Conservation (phyloP, 1,140 invertebrate genomes). For the Nasonia longicornis region DNA sequence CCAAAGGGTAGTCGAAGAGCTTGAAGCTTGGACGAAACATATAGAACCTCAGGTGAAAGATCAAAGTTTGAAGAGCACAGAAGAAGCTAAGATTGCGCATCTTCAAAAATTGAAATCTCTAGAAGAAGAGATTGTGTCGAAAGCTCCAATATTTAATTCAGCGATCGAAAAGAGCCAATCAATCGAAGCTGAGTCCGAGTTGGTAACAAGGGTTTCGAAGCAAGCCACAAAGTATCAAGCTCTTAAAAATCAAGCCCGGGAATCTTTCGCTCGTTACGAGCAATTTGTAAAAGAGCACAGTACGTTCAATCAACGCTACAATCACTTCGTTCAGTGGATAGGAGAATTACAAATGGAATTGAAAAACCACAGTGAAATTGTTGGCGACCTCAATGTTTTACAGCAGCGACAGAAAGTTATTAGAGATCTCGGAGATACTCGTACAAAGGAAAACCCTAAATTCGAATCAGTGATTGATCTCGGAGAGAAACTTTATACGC, state of each 20-base stretch:
- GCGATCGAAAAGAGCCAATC: slow-evolving; percentile 78
- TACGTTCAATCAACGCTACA: slow-evolving; percentile 83
- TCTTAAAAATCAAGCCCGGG: slow-evolving; percentile 85
- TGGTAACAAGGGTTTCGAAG: slow-evolving; percentile 82
- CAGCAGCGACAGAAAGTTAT: slow-evolving; percentile 89
- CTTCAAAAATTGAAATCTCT: slow-evolving; percentile 82
- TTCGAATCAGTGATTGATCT: slow-evolving; percentile 89
- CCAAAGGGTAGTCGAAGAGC: slow-evolving; percentile 79
- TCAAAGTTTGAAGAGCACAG: slow-evolving; percentile 87
- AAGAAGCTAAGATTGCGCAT: slow-evolving; percentile 85
- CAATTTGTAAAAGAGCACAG: slow-evolving; percentile 88
- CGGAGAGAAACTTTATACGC: slow-evolving; percentile 92
- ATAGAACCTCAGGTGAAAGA: slow-evolving; percentile 89
- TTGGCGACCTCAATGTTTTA: slow-evolving; percentile 86
- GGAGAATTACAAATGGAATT: slow-evolving; percentile 78
- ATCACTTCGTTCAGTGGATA: slow-evolving; percentile 82
- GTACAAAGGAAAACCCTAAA: slow-evolving; percentile 82
- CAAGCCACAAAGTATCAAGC: slow-evolving; percentile 87
- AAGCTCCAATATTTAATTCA: slow-evolving; percentile 78
- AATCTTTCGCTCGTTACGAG: slow-evolving; percentile 82
- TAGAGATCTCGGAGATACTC: slow-evolving; percentile 83
- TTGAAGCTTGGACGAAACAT: slow-evolving; percentile 86
- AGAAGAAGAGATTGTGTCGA: slow-evolving; percentile 80
- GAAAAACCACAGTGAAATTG: slow-evolving; percentile 84
- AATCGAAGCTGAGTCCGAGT: slow-evolving; percentile 82